Conservation (phyloP, 2,888 invertebrate species). For the Arctia plantaginis region DNA sequence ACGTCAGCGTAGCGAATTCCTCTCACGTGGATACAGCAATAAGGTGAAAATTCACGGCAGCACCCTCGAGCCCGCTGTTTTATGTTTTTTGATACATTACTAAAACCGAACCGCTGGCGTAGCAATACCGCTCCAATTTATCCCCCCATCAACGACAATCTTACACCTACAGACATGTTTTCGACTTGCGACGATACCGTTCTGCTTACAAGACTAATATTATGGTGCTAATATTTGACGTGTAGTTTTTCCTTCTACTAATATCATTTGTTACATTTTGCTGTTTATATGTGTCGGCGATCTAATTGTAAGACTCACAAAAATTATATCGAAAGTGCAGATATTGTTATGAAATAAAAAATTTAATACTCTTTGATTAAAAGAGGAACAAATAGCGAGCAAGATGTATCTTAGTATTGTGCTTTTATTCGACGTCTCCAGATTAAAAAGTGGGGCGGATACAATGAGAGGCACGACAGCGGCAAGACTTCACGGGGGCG, state of each 20-base stretch:
- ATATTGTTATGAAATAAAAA: slow-evolving; percentile 47
- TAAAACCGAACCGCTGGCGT: slow-evolving; percentile 69
- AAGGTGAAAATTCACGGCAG: slow-evolving; percentile 53
- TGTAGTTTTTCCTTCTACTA: slow-evolving; percentile 64
- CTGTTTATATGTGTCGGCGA: slow-evolving; percentile 28
- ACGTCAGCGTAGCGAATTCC: slow-evolving; percentile 42
- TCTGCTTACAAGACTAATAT: slow-evolving; percentile 66
- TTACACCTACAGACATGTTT: slow-evolving; percentile 68
- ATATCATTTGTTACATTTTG: slow-evolving; percentile 57
- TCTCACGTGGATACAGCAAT: slow-evolving; percentile 48
- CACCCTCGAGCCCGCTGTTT: slow-evolving; percentile 59
- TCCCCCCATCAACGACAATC: slow-evolving; percentile 66
- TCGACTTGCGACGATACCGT: slow-evolving; percentile 54
- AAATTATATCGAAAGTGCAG: slow-evolving; percentile 12
- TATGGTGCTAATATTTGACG: slow-evolving; percentile 63
- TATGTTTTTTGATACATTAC: slow-evolving; percentile 76
- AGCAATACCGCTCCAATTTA: slow-evolving; percentile 78
- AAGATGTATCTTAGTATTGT: slow-evolving; percentile 78
- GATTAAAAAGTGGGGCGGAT: slow-evolving; percentile 82
- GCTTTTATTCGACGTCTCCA: slow-evolving; percentile 81
- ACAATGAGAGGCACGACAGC: slow-evolving; percentile 73
- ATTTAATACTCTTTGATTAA: slow-evolving; percentile 71
- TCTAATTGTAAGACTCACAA: slow-evolving; percentile 15
- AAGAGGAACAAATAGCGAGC: slow-evolving; percentile 72
- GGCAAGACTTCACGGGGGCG: slow-evolving; percentile 62